These are phyloP conservation scores for Hystrix brachyura DNA, from an alignment of 2,113 vertebrate genomes.

Conservation along the genomic window DNA sequence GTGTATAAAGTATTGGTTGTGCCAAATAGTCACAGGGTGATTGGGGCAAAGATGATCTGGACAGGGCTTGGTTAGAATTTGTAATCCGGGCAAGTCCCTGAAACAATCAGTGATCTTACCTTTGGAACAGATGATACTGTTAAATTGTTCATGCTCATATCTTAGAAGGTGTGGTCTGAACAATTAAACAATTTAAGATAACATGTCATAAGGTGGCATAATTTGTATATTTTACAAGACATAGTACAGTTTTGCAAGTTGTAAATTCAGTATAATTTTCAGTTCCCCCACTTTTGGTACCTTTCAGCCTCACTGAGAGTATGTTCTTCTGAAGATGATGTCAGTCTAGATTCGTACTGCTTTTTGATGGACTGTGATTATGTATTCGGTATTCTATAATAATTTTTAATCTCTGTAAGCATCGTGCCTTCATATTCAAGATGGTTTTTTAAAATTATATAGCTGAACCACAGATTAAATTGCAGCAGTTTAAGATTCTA, in stretches of 20 bases:
- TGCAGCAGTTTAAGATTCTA: not conserved
- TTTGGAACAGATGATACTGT: not conserved
- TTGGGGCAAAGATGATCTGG: not conserved
- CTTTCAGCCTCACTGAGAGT: not conserved
- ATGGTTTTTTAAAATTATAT: not conserved
- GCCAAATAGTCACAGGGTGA: not conserved
- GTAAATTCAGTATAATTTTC: not conserved
- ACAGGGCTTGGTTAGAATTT: not conserved
- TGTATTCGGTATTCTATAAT: not conserved
- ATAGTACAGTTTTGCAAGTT: not conserved
- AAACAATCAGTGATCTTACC: not conserved
- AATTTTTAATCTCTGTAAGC: not conserved
- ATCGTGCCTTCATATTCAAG: not conserved
- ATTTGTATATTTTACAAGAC: not conserved
- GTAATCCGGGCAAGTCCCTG: not conserved
- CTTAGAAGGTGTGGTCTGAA: not conserved
- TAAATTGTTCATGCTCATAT: not conserved
- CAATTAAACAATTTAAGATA: conserved; percentile 19
- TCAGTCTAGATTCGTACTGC: not conserved
- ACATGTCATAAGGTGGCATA: not conserved
- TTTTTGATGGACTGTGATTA: not conserved
- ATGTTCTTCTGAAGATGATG: not conserved
- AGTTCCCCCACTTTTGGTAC: not conserved
- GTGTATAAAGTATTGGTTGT: not conserved
- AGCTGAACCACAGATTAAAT: not conserved